Percentiles rank a stretch among this genome's conserved stretches.
Conservation (phyloP, 2,113 vertebrate species). For the Haemorhous mexicanus region DNA sequence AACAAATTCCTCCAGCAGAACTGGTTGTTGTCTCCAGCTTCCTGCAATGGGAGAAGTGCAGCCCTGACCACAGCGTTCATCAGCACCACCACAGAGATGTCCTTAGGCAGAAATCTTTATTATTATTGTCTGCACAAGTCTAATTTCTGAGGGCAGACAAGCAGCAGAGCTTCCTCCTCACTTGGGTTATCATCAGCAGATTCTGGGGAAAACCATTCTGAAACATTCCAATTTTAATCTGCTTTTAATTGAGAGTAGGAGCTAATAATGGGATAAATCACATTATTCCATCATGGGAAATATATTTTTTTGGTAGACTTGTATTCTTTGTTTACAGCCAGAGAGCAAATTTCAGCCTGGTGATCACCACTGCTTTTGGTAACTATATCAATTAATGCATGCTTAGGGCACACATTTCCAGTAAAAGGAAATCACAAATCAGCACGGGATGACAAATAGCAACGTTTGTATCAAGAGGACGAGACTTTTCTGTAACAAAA, state of each 20-base stretch:
- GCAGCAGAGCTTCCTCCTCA: neutral
- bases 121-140: neutral
- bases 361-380: neutral
- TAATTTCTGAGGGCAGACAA: neutral
- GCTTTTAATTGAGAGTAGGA: neutral
- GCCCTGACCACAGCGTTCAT: rapidly evolving
- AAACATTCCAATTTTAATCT: neutral
- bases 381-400: neutral
- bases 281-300: neutral
- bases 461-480: neutral
- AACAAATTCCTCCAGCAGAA: conserved; percentile 98
- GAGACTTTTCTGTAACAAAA: neutral
- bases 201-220: neutral
- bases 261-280: neutral
- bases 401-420: neutral
- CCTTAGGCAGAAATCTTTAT: neutral
- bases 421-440: neutral
- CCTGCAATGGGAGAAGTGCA: conserved; percentile 67
- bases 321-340: neutral
- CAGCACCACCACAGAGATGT: rapidly evolving
- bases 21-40: conserved; percentile 90
- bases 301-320: neutral
- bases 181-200: neutral
- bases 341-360: neutral
- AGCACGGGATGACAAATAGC: neutral